phyloP scores from a whole-genome alignment of 1,140 invertebrate genomes.

The Diuraphis noxia region DNA sequence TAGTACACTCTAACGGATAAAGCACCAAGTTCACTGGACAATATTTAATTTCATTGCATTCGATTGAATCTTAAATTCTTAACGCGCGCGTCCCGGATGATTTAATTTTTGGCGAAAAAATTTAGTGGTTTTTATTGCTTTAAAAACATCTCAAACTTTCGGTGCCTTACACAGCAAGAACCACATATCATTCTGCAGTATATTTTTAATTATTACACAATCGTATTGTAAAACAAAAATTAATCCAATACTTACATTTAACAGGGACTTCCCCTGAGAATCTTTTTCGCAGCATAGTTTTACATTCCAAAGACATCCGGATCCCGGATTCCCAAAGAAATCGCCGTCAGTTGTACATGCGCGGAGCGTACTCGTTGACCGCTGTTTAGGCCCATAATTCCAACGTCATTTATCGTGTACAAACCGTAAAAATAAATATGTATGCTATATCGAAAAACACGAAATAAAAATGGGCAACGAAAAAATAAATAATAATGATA shows the following conservation, averaged over 20 bases:
- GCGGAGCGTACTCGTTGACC: background rate
- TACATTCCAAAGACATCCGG: slow-evolving; percentile 49
- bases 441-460: background rate
- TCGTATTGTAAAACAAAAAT: background rate
- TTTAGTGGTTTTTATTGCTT: background rate
- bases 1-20: background rate
- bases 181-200: background rate
- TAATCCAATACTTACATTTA: slow-evolving; percentile 36
- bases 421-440: background rate
- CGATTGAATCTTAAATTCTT: background rate
- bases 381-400: background rate
- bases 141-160: background rate
- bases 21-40: background rate
- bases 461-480: background rate
- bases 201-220: background rate
- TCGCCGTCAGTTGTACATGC: background rate
- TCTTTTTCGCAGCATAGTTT: slow-evolving; percentile 44
- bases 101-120: background rate
- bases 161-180: background rate
- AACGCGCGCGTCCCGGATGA: background rate
- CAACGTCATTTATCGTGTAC: background rate
- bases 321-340: slow-evolving; percentile 22
- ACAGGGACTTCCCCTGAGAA: slow-evolving; percentile 42
- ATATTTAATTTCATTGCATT: background rate
- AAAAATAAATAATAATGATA: background rate